Evolutionary conservation across 1,140 invertebrate genomes (phyloP), one percentile per base, ranked within the genome.

Genomic region (Temnothorax longispinosus): DNA sequence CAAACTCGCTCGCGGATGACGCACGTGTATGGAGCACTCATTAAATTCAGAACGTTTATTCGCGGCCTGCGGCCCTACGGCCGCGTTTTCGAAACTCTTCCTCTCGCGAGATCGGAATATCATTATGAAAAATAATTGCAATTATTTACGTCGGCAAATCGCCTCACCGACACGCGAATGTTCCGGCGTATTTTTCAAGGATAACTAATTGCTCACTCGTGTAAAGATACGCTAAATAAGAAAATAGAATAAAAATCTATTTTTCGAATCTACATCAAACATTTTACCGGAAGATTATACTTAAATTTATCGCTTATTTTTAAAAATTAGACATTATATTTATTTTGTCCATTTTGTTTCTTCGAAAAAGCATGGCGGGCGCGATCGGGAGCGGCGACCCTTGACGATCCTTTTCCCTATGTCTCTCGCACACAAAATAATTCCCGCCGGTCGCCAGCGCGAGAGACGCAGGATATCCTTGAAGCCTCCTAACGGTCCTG

Each of bases 381-480:
- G 71, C 13, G 18, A 11, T 11, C 18, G 50, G 54, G 11, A 38
- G 18, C 32, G 15, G 50, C 13, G 27, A 88, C 81, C 87, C 77
- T 85, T 80, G 86, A 81, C 58, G 69, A 77, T 85, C 78, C 35
- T 74, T 85, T 75, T 82, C 41, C 56, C 58, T 78, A 54, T 10
- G 47, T 74, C 72, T 58, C 64, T 2, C 67, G 27, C 74, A 58
- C 72, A 52, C 85, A 90, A 90, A 88, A 91, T 93, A 93, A 94
- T 94, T 94, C 91, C 92, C 89, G 90, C 92, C 91, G 93, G 88
- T 94, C 88, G 87, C 87, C 92, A 93, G 90, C 91, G 93, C 91
- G 87, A 90, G 87, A 90, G 93, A 93, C 94, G 93, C 93, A 93
- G 93, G 93, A 94, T 94, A 95, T 94, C 94, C 94, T 94, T 93